phyloP scores from a whole-genome alignment of 2,113 vertebrate species.

The Malurus alboscapulatus region DNA sequence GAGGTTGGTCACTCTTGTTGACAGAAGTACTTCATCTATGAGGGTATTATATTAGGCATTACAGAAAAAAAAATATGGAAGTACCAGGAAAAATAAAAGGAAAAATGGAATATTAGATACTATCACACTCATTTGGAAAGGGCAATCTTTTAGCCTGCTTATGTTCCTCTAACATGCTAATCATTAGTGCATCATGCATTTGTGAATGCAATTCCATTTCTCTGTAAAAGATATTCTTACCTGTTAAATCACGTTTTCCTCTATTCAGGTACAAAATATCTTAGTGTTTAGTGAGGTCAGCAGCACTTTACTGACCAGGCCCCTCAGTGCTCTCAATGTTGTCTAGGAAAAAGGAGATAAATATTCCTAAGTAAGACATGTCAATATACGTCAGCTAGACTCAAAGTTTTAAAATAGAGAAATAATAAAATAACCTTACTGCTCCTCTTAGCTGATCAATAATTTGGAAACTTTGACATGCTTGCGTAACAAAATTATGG shows the following conservation, averaged over 20 bases:
- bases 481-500: background rate
- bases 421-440: background rate
- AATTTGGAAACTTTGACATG: background rate
- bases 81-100: background rate
- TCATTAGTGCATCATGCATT: background rate
- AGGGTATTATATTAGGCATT: background rate
- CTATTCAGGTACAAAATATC: background rate
- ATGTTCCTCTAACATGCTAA: background rate
- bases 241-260: background rate
- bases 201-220: background rate
- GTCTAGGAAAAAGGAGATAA: background rate
- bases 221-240: background rate
- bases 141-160: background rate
- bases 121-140: background rate
- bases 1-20: background rate
- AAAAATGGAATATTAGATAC: background rate
- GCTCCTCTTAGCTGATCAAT: background rate
- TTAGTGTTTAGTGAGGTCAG: fast-evolving
- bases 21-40: background rate
- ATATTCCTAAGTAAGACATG: background rate
- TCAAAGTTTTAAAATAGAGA: background rate
- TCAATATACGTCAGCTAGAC: background rate
- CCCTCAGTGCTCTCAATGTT: fast-evolving
- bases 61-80: background rate
- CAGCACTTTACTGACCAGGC: fast-evolving